Evolutionary conservation across 2,113 vertebrate genomes (phyloP), one percentile per base, ranked within the genome.

Genomic region (Chaetops frenatus): DNA sequence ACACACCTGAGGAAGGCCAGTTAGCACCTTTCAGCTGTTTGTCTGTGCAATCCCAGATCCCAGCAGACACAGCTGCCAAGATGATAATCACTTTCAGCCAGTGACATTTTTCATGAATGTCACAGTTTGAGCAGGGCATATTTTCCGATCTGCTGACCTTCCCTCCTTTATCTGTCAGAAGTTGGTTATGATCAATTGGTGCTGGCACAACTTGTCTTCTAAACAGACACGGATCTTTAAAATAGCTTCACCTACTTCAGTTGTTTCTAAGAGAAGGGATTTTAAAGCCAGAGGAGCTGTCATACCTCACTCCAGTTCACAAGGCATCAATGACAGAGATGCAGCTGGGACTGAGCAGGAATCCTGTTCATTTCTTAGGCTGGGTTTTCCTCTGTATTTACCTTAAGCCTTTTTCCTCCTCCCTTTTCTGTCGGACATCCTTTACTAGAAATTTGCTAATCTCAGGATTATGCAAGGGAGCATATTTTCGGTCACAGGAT

Each of bases 401-500:
- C 77, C 83, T 94, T 69, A 38, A 53, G 40, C 23, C 3, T 40
- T 92, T 91, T 88, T 54, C 45, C 84, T 91, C 70, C 83, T 94
- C 77, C 61, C 45, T 56, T 76, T 95, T 86, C 80, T 87, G 61
- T 89, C 86, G 69, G 88, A 89, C 83, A 95, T 84, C 94, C 78
- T 53, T 85, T 85, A 29, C 44, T 47, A 92, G 91, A 78, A 88
- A 66, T 74, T 67, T 78, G 83, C 83, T 97, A 95, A 97, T 93
- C 95, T 92, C 71, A 90, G 94, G 94, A 97, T 97, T 95, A 96
- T 51, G 47, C 72, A 86, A 81, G 86, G 91, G 77, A 95, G 72
- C 86, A 64, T 93, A 92, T 96, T 97, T 97, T 60, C 86, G 89
- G 95, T 96, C 96, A 97, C 90, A 96, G 96, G 94, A 92, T 94